phyloP scores from a whole-genome alignment of 1,140 invertebrate species.

The Battus philenor region DNA sequence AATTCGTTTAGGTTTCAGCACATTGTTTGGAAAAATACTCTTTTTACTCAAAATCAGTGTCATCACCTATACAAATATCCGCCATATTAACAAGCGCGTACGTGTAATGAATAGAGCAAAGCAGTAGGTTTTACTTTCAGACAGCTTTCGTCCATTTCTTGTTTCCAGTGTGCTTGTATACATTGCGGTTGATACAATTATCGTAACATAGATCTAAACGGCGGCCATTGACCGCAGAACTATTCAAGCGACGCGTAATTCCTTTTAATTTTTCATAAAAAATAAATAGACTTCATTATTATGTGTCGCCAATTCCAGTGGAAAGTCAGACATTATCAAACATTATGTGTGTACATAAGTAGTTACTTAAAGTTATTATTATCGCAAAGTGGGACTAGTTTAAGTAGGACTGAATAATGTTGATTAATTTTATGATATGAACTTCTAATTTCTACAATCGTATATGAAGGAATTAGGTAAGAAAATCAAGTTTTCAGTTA shows the following conservation, averaged over 20 bases:
- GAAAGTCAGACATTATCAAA: constrained; percentile 3
- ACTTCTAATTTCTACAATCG: too few relatives aligned
- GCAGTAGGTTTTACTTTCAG: constrained; percentile 16
- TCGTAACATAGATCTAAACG: constrained; percentile 64
- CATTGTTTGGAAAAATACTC: too few relatives aligned
- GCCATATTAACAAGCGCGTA: neutral
- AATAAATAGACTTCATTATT: too few relatives aligned
- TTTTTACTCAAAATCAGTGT: constrained; percentile 8
- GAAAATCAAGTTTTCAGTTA: too few relatives aligned
- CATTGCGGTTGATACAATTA: constrained; percentile 67
- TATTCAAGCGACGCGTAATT: constrained; percentile 38
- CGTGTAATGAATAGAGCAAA: constrained; percentile 12
- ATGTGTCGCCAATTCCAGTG: neutral
- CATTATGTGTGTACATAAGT: too few relatives aligned
- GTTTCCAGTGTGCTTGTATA: constrained; percentile 44
- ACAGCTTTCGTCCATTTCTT: constrained; percentile 28
- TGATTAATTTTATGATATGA: too few relatives aligned
- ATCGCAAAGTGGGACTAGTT: too few relatives aligned
- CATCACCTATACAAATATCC: constrained; percentile 13
- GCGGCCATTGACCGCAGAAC: constrained; percentile 51
- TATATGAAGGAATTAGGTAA: too few relatives aligned
- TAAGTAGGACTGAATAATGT: too few relatives aligned
- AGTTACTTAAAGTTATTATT: too few relatives aligned
- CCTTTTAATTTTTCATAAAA: constrained; percentile 23
- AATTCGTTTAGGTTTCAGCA: too few relatives aligned